Conservation (phyloP, 2,888 invertebrate genomes). For the Argyresthia goedartella region DNA sequence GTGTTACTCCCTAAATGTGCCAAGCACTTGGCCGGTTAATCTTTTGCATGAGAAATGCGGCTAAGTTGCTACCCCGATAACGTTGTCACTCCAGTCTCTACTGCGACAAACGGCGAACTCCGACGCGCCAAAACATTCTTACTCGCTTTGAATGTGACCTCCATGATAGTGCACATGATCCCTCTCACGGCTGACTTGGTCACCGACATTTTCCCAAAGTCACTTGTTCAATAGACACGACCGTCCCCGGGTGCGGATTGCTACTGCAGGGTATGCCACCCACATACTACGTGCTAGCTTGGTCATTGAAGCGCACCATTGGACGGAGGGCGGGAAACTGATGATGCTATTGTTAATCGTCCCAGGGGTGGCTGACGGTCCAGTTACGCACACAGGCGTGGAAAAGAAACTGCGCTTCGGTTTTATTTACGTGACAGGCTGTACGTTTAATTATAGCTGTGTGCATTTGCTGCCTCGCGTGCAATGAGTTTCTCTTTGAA, state of each 20-base stretch:
- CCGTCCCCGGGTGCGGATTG: slow-evolving; percentile 18
- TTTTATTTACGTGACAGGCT: background rate
- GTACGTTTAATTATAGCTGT: background rate
- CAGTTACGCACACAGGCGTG: slow-evolving; percentile 39
- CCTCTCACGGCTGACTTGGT: slow-evolving; percentile 60
- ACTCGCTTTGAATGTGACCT: slow-evolving; percentile 68
- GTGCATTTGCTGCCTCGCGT: background rate
- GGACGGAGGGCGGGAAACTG: slow-evolving; percentile 44
- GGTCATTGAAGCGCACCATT: slow-evolving; percentile 65
- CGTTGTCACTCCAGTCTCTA: too few relatives aligned
- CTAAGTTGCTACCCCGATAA: too few relatives aligned
- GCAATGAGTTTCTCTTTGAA: too few relatives aligned
- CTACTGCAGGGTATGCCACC: slow-evolving; percentile 30
- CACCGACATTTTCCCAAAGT: slow-evolving; percentile 35
- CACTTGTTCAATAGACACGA: slow-evolving; percentile 1
- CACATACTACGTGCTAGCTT: slow-evolving; percentile 34
- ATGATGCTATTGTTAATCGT: slow-evolving; percentile 61
- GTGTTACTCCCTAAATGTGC: too few relatives aligned
- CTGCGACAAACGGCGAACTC: background rate
- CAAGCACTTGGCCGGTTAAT: too few relatives aligned
- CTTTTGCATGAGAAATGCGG: too few relatives aligned
- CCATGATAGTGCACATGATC: slow-evolving; percentile 64
- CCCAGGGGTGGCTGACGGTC: slow-evolving; percentile 56
- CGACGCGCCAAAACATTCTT: slow-evolving; percentile 22
- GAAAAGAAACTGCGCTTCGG: background rate